Percentiles rank a stretch among this genome's conserved stretches.
Evolutionary conservation across 1,140 invertebrate species (phyloP).

Genomic region (Fopius arisanus): DNA sequence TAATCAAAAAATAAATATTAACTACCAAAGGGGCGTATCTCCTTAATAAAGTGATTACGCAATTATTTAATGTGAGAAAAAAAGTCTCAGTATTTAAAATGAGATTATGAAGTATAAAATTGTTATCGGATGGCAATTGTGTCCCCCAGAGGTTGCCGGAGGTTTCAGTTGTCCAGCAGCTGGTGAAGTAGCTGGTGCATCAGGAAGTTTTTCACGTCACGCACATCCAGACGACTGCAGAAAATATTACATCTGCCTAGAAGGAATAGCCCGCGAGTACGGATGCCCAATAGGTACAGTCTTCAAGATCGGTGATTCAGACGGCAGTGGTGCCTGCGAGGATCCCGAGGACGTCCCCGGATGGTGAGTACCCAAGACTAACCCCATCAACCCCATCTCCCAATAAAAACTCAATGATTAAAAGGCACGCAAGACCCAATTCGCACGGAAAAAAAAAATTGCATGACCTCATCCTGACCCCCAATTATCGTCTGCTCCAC

Average conservation of each 20-base stretch:
- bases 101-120: no score
- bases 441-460: neutral
- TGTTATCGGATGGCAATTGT: no score
- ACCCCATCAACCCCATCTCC: no score
- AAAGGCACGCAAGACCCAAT: no score
- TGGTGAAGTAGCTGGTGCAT: conserved; percentile 78
- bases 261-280: conserved; percentile 89
- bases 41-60: no score
- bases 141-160: conserved; percentile 86
- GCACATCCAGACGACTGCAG: conserved; percentile 94
- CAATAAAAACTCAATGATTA: no score
- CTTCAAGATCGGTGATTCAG: conserved; percentile 90
- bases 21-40: no score
- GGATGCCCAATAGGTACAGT: conserved; percentile 95
- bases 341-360: conserved; percentile 93
- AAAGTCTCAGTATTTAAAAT: no score
- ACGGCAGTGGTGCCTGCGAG: conserved; percentile 90
- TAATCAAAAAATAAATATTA: no score
- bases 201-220: conserved; percentile 90
- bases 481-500: conserved; percentile 64
- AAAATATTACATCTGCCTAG: conserved; percentile 93
- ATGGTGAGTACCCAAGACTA: conserved; percentile 86
- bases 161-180: conserved; percentile 88
- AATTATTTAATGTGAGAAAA: no score
- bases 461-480: conserved; percentile 43